phyloP scores from a whole-genome alignment of 2,797 vertebrate species.

The Acomys russatus region DNA sequence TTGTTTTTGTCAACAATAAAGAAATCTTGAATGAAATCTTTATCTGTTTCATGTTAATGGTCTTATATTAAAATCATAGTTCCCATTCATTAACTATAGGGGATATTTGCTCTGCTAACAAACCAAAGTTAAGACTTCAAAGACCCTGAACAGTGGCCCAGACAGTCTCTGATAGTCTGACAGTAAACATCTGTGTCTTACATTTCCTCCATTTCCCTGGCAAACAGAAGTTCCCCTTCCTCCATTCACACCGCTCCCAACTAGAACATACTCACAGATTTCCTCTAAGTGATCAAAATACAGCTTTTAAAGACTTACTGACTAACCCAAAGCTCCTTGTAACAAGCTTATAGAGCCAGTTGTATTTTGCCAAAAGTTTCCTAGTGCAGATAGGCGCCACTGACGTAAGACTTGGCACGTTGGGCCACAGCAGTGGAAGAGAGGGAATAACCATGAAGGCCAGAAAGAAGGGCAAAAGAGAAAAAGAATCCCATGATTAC shows the following conservation, averaged over 20 bases:
- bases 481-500: constrained; percentile 30
- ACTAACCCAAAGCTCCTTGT: constrained; percentile 54
- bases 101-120: constrained; percentile 38
- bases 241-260: constrained; percentile 1
- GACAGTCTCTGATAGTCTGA: constrained; percentile 46
- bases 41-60: constrained; percentile 55
- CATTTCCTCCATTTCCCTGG: neutral
- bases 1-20: constrained; percentile 31
- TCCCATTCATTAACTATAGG: neutral
- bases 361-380: constrained; percentile 82
- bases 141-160: constrained; percentile 19
- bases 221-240: constrained; percentile 37
- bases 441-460: constrained; percentile 70
- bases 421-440: constrained; percentile 65
- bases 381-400: constrained; percentile 81
- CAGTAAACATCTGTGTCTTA: constrained; percentile 47
- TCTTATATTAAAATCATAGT: constrained; percentile 34
- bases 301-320: constrained; percentile 66
- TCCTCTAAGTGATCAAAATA: constrained; percentile 63
- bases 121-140: constrained; percentile 39
- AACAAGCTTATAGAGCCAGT: constrained; percentile 64
- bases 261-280: constrained; percentile 28
- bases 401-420: constrained; percentile 83
- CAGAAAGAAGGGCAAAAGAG: constrained; percentile 74
- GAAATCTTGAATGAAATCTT: constrained; percentile 15